Conservation (phyloP, 2,888 invertebrate genomes). For the Drosophila affinis region DNA sequence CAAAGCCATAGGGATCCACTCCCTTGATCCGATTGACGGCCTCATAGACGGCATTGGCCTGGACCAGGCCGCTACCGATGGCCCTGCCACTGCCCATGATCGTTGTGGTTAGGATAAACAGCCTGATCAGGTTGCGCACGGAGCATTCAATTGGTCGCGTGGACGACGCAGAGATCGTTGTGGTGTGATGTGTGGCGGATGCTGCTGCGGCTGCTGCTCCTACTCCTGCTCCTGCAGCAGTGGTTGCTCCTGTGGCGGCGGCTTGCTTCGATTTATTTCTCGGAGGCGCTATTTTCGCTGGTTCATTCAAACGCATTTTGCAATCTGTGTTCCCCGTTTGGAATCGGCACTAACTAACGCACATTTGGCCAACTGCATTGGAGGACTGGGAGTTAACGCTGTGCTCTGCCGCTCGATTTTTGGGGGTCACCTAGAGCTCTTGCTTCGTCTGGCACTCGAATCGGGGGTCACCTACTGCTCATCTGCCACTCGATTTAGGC, state of each 20-base stretch:
- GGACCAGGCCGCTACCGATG: slow-evolving; percentile 38
- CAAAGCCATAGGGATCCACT: slow-evolving; percentile 7
- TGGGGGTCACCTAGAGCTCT: slow-evolving; percentile 17
- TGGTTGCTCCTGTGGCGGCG: slow-evolving; percentile 32
- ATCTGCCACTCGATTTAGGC: slow-evolving; percentile 8
- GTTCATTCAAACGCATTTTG: slow-evolving; percentile 77
- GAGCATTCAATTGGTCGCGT: slow-evolving; percentile 48
- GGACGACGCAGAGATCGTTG: slow-evolving; percentile 4
- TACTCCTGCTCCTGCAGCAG: slow-evolving; percentile 1
- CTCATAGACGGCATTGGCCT: slow-evolving; percentile 41
- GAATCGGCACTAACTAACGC: slow-evolving; percentile 71
- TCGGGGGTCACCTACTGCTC: slow-evolving; percentile 33
- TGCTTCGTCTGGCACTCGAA: slow-evolving; percentile 4
- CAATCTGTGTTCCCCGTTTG: slow-evolving; percentile 62
- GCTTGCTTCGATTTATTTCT: slow-evolving; percentile 30
- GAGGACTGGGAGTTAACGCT: slow-evolving; percentile 38
- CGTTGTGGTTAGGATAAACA: slow-evolving; percentile 60
- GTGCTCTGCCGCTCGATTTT: slow-evolving; percentile 17
- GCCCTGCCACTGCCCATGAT: slow-evolving; percentile 50
- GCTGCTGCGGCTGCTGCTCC: neutral
- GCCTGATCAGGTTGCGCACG: slow-evolving; percentile 56
- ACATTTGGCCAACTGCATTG: slow-evolving; percentile 74
- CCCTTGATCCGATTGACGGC: slow-evolving; percentile 31
- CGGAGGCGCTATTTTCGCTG: slow-evolving; percentile 51
- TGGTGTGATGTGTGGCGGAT: slow-evolving; percentile 2